Evolutionary conservation across 2,797 vertebrate genomes (phyloP).

Genomic region (Trachurus trachurus): DNA sequence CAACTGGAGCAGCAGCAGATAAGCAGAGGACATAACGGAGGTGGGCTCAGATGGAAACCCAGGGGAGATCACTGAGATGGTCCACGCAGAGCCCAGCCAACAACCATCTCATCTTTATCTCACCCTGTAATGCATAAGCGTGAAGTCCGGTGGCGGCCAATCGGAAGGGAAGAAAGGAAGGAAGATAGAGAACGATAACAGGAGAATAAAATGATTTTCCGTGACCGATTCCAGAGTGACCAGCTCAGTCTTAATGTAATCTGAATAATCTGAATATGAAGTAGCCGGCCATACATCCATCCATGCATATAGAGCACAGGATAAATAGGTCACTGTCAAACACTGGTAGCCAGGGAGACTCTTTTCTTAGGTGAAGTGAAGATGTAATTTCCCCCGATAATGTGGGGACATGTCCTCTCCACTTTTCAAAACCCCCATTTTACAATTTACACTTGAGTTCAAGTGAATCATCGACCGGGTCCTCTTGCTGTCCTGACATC

Average conservation of each 20-base stretch:
- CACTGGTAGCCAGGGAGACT: neutral
- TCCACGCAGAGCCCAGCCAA: constrained; percentile 7
- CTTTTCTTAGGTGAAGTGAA: neutral
- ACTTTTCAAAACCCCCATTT: neutral
- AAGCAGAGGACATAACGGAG: constrained; percentile 52
- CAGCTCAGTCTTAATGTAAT: neutral
- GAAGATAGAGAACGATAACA: neutral
- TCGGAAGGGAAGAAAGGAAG: neutral
- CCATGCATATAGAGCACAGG: constrained; percentile 1
- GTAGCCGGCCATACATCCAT: neutral
- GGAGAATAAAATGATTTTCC: neutral
- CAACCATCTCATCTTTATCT: constrained; percentile 9
- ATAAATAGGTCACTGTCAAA: constrained; percentile 11
- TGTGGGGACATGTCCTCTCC: neutral
- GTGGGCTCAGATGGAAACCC: constrained; percentile 52
- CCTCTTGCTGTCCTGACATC: neutral
- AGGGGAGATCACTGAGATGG: constrained; percentile 27
- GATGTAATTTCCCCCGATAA: constrained; percentile 1
- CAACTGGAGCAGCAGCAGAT: constrained; percentile 30
- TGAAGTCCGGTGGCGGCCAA: neutral
- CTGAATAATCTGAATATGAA: constrained; percentile 6
- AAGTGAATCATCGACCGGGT: neutral
- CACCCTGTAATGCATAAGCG: neutral
- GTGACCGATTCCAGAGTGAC: neutral
- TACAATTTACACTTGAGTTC: neutral